Evolutionary conservation across 2,888 invertebrate species (phyloP), one percentile per base, ranked within the genome.

Genomic region (Xylota segnis): DNA sequence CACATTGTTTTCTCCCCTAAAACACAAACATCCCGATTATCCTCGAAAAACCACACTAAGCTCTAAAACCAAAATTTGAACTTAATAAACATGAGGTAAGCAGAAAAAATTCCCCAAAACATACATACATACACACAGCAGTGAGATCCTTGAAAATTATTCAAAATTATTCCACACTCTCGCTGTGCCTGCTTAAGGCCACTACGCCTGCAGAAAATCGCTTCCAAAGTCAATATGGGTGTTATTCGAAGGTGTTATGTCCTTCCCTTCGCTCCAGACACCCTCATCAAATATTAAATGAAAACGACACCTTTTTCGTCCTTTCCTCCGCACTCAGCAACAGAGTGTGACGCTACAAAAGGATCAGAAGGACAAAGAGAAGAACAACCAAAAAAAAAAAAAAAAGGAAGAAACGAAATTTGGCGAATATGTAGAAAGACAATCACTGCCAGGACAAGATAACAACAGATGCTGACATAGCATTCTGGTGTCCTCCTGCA

Each of bases 401-500:
- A 10, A 16, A 54, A 72, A 27, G 43, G 47, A 34, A 10, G 34
- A 37, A 59, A 37, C 23, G 18, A 50, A 68, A 63, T 18, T 70
- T 40, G 34, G 70, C 18, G 59, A 65, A 58, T 70, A 70, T 79
- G 65, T 79, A 45, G 75, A 75, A 81, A 66, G 71, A 84, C 84
- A 84, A 84, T 84, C 79, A 50, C 84, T 84, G 84, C 43, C 84
- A 79, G 84, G 75, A 75, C 84, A 66, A 84, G 84, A 84, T 84
- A 84, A 84, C 84, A 84, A 75, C 75, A 84, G 71, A 84, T 84
- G 84, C 84, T 84, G 84, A 84, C 84, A 71, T 27, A 76, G 84
- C 75, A 65, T 75, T 47, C 66, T 61, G 6, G 58, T 43, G 37
- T 16, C 47, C 10, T 37, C 29, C 16, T 29, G 32, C 56, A 50